A percentile compares a stretch with the other conserved stretches of the same genome.
Conservation (phyloP, 2,113 vertebrate species). For the Gambusia affinis region DNA sequence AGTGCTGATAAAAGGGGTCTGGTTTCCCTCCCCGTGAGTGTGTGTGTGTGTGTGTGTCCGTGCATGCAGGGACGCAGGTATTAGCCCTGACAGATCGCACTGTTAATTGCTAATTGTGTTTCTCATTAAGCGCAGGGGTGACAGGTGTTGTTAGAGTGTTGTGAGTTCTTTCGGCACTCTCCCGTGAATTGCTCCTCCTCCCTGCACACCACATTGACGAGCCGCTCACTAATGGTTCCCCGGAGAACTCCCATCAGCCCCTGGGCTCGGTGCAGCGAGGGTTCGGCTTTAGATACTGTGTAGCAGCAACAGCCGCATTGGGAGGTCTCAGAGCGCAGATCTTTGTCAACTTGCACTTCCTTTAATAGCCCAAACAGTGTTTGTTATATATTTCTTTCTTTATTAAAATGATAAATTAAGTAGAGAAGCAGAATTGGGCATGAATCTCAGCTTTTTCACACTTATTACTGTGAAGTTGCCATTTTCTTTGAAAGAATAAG, state of each 20-base stretch:
- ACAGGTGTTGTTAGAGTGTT: slow-evolving; percentile 86
- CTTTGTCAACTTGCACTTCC: slow-evolving; percentile 36
- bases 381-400: not conserved
- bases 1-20: slow-evolving; percentile 70
- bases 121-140: slow-evolving; percentile 85
- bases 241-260: slow-evolving; percentile 81
- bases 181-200: slow-evolving; percentile 74
- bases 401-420: not conserved
- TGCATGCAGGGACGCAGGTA: slow-evolving; percentile 69
- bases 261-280: slow-evolving; percentile 71
- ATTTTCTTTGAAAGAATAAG: not conserved
- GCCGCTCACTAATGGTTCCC: slow-evolving; percentile 82
- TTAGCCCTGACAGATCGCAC: slow-evolving; percentile 84
- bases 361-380: slow-evolving; percentile 2
- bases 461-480: not conserved
- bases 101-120: slow-evolving; percentile 87
- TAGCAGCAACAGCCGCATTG: slow-evolving; percentile 70
- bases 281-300: slow-evolving; percentile 83
- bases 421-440: not conserved
- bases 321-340: slow-evolving; percentile 60
- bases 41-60: slow-evolving; percentile 12
- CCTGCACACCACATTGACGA: slow-evolving; percentile 69
- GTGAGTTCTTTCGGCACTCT: slow-evolving; percentile 75
- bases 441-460: not conserved
- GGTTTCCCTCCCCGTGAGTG: slow-evolving; percentile 5